Conservation (phyloP, 2,797 vertebrate species). For the Brachymystax lenok region DNA sequence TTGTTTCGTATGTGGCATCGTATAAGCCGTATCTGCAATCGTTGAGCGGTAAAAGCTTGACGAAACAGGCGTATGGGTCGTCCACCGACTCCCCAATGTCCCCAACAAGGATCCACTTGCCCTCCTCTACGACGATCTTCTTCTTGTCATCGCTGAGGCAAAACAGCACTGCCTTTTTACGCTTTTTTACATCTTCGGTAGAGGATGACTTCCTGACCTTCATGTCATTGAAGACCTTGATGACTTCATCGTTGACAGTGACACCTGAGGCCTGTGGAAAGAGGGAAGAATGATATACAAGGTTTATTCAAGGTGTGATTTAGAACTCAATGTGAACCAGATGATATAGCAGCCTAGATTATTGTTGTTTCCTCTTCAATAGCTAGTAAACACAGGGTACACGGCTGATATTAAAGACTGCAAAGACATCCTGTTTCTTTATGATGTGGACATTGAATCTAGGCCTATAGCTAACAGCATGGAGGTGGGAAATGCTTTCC, state of each 20-base stretch:
- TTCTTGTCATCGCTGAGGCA: conserved; percentile 94
- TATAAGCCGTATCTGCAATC: conserved; percentile 98
- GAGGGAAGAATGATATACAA: neutral
- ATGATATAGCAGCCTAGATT: neutral
- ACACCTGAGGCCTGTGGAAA: conserved; percentile 91
- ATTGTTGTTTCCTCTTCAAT: too few relatives aligned
- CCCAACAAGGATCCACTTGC: conserved; percentile 94
- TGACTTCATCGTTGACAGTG: conserved; percentile 97
- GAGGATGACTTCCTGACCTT: conserved; percentile 96
- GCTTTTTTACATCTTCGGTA: conserved; percentile 94
- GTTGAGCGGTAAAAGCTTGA: conserved; percentile 92
- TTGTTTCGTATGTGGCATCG: conserved; percentile 98
- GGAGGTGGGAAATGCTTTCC: neutral
- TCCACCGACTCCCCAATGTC: conserved; percentile 94
- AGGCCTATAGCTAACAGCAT: neutral
- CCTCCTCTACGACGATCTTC: conserved; percentile 96
- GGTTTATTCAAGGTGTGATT: too few relatives aligned
- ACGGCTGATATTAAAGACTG: too few relatives aligned
- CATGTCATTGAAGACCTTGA: conserved; percentile 99
- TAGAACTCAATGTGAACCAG: too few relatives aligned
- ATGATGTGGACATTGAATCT: neutral
- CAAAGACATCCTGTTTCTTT: neutral
- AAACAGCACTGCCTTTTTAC: conserved; percentile 98
- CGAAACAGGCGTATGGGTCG: conserved; percentile 93
- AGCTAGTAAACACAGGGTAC: too few relatives aligned